phyloP scores from a whole-genome alignment of 2,113 vertebrate species.

The Coryphaenoides rupestris region DNA sequence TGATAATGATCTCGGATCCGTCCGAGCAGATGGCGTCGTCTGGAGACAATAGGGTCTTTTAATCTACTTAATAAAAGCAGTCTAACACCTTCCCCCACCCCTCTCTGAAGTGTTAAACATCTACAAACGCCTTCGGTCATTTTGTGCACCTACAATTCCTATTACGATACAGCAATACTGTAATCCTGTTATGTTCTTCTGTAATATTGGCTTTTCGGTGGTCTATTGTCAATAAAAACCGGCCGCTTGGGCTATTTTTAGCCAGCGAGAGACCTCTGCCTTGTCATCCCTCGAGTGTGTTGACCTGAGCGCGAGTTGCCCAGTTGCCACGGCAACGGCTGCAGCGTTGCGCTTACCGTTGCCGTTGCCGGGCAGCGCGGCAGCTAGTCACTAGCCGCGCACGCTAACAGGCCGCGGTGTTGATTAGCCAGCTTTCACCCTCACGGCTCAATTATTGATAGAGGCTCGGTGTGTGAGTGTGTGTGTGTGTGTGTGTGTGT shows the following conservation, averaged over 20 bases:
- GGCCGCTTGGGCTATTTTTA: constrained; percentile 32
- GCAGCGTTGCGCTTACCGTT: constrained; percentile 49
- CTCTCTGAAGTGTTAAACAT: not conserved
- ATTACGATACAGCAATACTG: not conserved
- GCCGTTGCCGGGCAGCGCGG: constrained; percentile 68
- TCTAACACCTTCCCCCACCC: constrained; percentile 7
- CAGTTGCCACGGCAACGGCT: constrained; percentile 58
- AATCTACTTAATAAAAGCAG: constrained; percentile 59
- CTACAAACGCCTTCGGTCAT: not conserved
- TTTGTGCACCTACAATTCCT: not conserved
- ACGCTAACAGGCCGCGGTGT: not conserved
- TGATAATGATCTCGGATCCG: constrained; percentile 4
- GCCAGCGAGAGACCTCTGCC: constrained; percentile 16
- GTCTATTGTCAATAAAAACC: not conserved
- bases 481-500: not conserved
- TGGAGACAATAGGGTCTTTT: constrained; percentile 41
- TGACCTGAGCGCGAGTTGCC: constrained; percentile 42
- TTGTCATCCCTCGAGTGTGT: not conserved
- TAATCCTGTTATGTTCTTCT: too few relatives aligned
- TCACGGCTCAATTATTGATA: constrained; percentile 69
- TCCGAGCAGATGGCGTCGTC: constrained; percentile 66
- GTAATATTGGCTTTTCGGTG: too few relatives aligned
- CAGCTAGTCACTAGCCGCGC: constrained; percentile 47
- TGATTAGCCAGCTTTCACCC: not conserved
- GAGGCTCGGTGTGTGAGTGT: constrained; percentile 23